Conservation (phyloP, 2,113 vertebrate species). For the Mandrillus leucophaeus region DNA sequence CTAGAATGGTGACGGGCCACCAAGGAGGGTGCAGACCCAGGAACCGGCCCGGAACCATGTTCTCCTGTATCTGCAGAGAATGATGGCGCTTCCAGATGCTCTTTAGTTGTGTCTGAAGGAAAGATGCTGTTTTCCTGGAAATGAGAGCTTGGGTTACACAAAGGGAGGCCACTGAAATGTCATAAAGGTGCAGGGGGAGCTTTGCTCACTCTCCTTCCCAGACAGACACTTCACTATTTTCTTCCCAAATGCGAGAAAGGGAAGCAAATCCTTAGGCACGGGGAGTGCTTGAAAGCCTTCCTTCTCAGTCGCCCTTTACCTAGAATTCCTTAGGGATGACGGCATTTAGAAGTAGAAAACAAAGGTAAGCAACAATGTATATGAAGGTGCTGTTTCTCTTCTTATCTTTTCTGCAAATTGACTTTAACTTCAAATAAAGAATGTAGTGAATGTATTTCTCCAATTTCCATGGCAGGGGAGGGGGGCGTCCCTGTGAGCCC, state of each 20-base stretch:
- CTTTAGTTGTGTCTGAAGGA: neutral
- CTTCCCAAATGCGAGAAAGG: neutral
- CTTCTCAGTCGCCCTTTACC: fast-evolving
- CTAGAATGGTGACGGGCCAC: fast-evolving
- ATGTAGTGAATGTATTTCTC: neutral
- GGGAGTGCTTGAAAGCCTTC: fast-evolving
- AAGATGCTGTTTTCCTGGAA: neutral
- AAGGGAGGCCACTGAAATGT: fast-evolving
- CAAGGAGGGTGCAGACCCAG: fast-evolving
- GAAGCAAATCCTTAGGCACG: fast-evolving
- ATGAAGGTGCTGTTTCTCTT: fast-evolving
- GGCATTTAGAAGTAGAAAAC: neutral
- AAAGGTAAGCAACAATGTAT: fast-evolving
- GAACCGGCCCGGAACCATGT: fast-evolving
- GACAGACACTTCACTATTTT: fast-evolving
- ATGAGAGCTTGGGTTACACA: fast-evolving
- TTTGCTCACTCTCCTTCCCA: fast-evolving
- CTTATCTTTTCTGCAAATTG: neutral
- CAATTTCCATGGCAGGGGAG: fast-evolving
- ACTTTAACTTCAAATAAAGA: neutral
- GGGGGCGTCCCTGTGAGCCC: fast-evolving
- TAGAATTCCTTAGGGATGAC: fast-evolving
- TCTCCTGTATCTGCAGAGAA: fast-evolving
- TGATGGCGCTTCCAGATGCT: fast-evolving
- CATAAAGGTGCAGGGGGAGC: fast-evolving